Evolutionary conservation across 2,888 invertebrate genomes (phyloP).

Genomic region (Escarpia spicata): DNA sequence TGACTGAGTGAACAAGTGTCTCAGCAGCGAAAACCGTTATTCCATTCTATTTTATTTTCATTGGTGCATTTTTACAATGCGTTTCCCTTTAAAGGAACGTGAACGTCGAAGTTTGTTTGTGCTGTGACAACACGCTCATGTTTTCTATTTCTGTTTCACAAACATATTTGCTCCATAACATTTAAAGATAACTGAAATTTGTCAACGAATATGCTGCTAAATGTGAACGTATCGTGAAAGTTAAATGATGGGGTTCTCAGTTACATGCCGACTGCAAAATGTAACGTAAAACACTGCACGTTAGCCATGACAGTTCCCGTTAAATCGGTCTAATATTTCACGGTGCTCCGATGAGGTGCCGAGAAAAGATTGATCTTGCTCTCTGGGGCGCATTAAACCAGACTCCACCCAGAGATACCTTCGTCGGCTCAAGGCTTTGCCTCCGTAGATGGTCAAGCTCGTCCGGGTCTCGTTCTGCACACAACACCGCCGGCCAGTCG

Average conservation of each 20-base stretch:
- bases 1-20: no score
- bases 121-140: neutral
- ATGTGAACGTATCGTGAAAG: neutral
- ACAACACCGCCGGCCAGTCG: neutral
- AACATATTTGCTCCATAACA: neutral
- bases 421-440: neutral
- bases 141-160: neutral
- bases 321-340: neutral
- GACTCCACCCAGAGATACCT: neutral
- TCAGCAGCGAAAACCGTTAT: no score
- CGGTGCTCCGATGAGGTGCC: neutral
- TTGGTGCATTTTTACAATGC: no score
- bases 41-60: no score
- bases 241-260: neutral
- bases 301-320: neutral
- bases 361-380: neutral
- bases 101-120: neutral
- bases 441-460: neutral
- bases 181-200: no score
- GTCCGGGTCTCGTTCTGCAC: neutral
- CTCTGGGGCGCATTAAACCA: neutral
- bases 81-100: no score
- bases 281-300: neutral
- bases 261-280: neutral
- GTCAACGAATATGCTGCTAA: no score